phyloP scores from a whole-genome alignment of 2,888 invertebrate species.

The Cynaeus angustus region DNA sequence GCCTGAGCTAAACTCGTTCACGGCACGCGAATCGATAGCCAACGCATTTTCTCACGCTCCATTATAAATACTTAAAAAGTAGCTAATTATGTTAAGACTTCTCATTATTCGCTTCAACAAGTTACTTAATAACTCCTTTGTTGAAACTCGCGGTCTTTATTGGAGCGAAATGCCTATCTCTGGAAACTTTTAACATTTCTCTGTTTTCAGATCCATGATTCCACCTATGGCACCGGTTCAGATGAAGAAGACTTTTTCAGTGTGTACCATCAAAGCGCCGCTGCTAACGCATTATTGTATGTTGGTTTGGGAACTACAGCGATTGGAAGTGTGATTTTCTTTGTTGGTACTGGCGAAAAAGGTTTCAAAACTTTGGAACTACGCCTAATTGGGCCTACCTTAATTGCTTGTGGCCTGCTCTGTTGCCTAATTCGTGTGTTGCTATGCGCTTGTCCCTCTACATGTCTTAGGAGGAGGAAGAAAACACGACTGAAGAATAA shows the following conservation, averaged over 20 bases:
- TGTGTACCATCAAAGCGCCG: slow-evolving; percentile 83
- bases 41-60: slow-evolving; percentile 11
- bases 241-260: slow-evolving; percentile 82
- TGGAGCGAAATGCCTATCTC: too few relatives aligned
- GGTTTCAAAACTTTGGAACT: slow-evolving; percentile 90
- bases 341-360: slow-evolving; percentile 93
- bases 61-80: slow-evolving; percentile 22
- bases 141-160: slow-evolving; percentile 16
- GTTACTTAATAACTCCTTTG: slow-evolving; percentile 25
- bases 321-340: slow-evolving; percentile 89
- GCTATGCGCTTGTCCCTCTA: slow-evolving; percentile 88
- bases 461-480: slow-evolving; percentile 81
- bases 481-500: slow-evolving; percentile 75
- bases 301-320: slow-evolving; percentile 89
- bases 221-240: slow-evolving; percentile 80
- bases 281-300: slow-evolving; percentile 88
- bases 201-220: slow-evolving; percentile 84
- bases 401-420: slow-evolving; percentile 81
- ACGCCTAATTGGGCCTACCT: slow-evolving; percentile 88
- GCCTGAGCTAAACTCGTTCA: not conserved
- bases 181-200: not conserved
- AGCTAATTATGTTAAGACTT: slow-evolving; percentile 7
- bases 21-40: not conserved
- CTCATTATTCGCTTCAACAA: slow-evolving; percentile 19
- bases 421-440: slow-evolving; percentile 89